Evolutionary conservation across 2,888 invertebrate species (phyloP).

Genomic region (Amphiduros pacificus): DNA sequence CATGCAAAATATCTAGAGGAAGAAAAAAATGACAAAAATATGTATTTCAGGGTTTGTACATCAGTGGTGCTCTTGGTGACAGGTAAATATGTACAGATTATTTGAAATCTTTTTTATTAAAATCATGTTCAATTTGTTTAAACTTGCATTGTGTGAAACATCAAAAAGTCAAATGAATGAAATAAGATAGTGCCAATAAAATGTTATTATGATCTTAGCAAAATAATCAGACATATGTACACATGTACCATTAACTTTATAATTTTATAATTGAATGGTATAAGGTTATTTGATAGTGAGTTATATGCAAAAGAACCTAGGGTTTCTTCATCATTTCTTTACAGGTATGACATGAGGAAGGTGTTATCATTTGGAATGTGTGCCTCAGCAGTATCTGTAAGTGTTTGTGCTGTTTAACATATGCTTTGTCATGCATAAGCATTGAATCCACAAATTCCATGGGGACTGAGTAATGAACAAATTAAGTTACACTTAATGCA

Average conservation of each 20-base stretch:
- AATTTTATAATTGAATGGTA: too few relatives aligned
- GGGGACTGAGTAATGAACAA: too few relatives aligned
- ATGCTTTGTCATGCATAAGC: not conserved
- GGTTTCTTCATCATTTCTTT: too few relatives aligned
- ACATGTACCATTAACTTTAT: too few relatives aligned
- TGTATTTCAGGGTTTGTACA: constrained; percentile 58
- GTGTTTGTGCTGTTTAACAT: not conserved
- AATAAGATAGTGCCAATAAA: not conserved
- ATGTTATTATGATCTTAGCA: not conserved
- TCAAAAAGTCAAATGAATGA: not conserved
- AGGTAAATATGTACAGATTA: constrained; percentile 26
- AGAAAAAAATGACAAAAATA: not conserved
- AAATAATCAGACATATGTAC: too few relatives aligned
- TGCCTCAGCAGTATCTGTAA: constrained; percentile 49
- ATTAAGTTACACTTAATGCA: too few relatives aligned
- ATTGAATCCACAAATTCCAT: not conserved
- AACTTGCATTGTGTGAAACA: not conserved
- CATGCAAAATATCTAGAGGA: not conserved
- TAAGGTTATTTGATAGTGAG: too few relatives aligned
- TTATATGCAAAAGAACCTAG: too few relatives aligned
- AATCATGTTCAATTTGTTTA: not conserved
- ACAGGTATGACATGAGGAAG: constrained; percentile 57
- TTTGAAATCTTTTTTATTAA: not conserved
- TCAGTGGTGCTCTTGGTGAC: constrained; percentile 62
- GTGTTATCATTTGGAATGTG: constrained; percentile 61